A percentile compares a stretch with the other conserved stretches of the same genome.
phyloP scores from a whole-genome alignment of 1,140 invertebrate species.

The Atta cephalotes region DNA sequence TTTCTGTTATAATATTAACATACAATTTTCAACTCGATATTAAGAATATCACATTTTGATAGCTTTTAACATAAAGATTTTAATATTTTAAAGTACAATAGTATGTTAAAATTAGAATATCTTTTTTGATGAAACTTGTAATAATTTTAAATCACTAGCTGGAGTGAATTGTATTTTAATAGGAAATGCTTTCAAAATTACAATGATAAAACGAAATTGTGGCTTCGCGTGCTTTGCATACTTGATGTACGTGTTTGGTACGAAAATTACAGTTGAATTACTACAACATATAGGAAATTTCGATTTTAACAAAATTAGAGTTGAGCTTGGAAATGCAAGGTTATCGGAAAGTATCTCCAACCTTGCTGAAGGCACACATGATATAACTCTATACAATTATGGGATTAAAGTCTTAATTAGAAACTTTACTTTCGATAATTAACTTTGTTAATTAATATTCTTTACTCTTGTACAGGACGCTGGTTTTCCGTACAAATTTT shows the following conservation, averaged over 20 bases:
- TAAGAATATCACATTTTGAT: neutral
- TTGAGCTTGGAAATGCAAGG: neutral
- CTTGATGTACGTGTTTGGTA: neutral
- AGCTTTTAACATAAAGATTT: no score
- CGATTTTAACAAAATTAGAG: slow-evolving; percentile 19
- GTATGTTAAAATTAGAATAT: neutral
- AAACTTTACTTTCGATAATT: neutral
- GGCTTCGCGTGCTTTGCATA: neutral
- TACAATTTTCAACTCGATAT: neutral
- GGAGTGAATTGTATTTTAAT: slow-evolving; percentile 5
- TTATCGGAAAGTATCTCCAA: neutral
- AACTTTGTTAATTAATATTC: neutral
- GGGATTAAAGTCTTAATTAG: neutral
- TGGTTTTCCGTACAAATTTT: no score
- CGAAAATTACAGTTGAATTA: slow-evolving; percentile 31
- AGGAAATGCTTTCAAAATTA: neutral
- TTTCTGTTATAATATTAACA: neutral
- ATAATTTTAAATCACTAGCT: neutral
- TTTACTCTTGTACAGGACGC: neutral
- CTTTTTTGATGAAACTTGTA: neutral
- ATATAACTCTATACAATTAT: neutral
- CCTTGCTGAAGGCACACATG: neutral
- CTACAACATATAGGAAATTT: slow-evolving; percentile 20
- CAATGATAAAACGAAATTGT: slow-evolving; percentile 18
- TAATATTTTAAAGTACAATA: neutral